These are phyloP conservation scores for Heterochromis multidens DNA, from an alignment of 2,113 vertebrate genomes.

Conservation along the genomic window DNA sequence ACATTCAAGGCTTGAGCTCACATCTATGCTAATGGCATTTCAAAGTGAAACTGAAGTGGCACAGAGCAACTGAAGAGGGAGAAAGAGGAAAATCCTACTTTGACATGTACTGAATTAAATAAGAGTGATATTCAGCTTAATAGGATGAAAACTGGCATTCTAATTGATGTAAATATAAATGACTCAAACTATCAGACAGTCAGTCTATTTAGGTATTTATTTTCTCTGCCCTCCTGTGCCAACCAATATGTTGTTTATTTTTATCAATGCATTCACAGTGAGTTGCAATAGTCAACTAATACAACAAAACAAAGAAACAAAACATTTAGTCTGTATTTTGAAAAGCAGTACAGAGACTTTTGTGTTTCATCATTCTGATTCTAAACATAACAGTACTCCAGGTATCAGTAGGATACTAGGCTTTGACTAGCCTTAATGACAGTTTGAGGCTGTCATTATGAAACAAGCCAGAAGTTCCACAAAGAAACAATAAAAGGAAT, in stretches of 20 bases:
- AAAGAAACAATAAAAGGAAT: slow-evolving; percentile 29
- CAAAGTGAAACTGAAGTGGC: slow-evolving; percentile 35
- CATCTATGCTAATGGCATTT: slow-evolving; percentile 43
- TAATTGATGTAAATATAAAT: neutral
- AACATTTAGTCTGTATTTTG: neutral
- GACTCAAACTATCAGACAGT: neutral
- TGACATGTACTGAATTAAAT: slow-evolving; percentile 22
- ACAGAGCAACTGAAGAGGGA: slow-evolving; percentile 26
- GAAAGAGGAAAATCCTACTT: neutral
- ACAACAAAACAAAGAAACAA: neutral
- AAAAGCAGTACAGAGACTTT: neutral
- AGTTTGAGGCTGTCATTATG: neutral
- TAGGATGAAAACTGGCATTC: slow-evolving; percentile 3
- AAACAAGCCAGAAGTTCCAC: neutral
- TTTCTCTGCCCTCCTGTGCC: no score
- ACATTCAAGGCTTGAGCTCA: slow-evolving; percentile 16
- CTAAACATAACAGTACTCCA: neutral
- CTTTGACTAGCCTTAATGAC: neutral
- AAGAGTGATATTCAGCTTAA: neutral
- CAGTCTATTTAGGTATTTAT: neutral
- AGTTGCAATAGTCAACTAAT: no score
- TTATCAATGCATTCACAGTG: no score
- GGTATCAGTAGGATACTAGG: neutral
- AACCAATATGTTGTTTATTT: no score
- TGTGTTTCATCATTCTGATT: neutral